Base-by-base conservation (phyloP, 2,888 invertebrate genomes). In the Rotaria sp. region DNA sequence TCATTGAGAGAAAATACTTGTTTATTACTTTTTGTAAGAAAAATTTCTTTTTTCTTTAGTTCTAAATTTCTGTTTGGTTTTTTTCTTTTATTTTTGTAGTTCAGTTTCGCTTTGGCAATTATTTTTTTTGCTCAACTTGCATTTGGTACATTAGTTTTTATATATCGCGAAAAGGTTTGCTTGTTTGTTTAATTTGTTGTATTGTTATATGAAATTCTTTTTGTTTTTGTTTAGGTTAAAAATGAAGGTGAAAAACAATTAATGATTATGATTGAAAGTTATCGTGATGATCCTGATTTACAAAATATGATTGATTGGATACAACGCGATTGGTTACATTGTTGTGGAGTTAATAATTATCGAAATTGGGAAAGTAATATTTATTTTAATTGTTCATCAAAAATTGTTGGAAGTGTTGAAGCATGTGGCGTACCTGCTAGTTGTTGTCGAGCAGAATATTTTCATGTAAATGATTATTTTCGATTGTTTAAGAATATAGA, bases 231-330 rank as follows among this genome's bases (percentile, higher is more conserved):
- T 2, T 80, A 80, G 80, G 80, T 80, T 90, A 86, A 89, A 89
- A 88, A 89, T 89, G 85, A 91, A 90, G 41, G 85, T 38, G 87
- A 87, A 85, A 84, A 80, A 85, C 84, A 93, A 95, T 96, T 13
- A 95, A 95, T 2, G 94, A 93, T 88, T 95, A 96, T 96, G 92
- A 96, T 97, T 88, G 95, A 96, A 55, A 95, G 96, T 91, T 98
- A 98, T 91, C 93, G 97, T 89, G 97, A 98, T 91, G 98, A 98
- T 92, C 96, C 96, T 2, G 98, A 98, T 92, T 95, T 97, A 90
- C 97, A 98, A 91, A 96, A 97, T 92, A 93, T 98, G 85, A 97
- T 98, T 89, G 97, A 98, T 90, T 97, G 97, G 96, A 96, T 97
- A 89, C 97, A 97, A 92, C 95, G 95, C 92, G 96, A 96, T 91